Evolutionary conservation across 2,797 vertebrate species (phyloP).

Genomic region (Apodemus agrarius): DNA sequence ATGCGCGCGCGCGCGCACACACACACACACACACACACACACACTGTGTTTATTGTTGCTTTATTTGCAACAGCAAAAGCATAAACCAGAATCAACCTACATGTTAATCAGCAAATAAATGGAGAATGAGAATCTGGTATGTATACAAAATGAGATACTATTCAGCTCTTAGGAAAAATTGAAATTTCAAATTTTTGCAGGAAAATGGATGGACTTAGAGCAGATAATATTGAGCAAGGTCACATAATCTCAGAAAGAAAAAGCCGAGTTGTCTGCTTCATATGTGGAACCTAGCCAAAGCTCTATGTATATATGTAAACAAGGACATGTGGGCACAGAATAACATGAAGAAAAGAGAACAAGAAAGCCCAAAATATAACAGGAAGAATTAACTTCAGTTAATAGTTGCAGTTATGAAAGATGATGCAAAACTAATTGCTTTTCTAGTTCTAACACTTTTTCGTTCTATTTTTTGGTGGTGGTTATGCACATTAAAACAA

Average conservation of each 20-base stretch:
- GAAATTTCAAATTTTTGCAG: neutral
- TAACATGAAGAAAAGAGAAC: neutral
- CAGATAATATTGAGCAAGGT: neutral
- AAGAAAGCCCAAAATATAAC: neutral
- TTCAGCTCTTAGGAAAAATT: neutral
- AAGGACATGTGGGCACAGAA: neutral
- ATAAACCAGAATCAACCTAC: neutral
- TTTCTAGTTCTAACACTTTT: neutral
- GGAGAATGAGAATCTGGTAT: neutral
- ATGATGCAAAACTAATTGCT: neutral
- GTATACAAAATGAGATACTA: neutral
- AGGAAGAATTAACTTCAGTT: neutral
- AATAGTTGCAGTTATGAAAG: neutral
- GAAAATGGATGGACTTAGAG: neutral
- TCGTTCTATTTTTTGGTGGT: neutral
- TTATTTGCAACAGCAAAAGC: neutral
- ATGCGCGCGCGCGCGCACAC: no score
- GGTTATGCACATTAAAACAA: neutral
- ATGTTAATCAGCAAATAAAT: neutral
- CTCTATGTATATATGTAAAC: neutral
- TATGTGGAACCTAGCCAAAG: neutral
- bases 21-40: no score
- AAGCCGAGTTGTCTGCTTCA: neutral
- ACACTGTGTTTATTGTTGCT: neutral
- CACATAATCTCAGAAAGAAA: neutral